Base-by-base conservation (phyloP, 2,113 vertebrate genomes). In the Megaptera novaeangliae region DNA sequence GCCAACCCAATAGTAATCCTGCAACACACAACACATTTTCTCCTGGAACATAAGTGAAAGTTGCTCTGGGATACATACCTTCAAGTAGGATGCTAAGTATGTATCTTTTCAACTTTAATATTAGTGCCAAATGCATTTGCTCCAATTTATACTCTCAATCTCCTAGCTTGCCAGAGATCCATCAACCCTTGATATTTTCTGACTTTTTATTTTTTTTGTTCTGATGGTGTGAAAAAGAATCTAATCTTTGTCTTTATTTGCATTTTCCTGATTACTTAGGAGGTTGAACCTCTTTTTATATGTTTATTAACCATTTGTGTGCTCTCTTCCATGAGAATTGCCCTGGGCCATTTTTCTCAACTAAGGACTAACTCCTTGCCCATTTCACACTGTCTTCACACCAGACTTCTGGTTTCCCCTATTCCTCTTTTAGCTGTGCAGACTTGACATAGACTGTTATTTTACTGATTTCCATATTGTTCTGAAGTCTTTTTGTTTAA, bases 191-290 rank as follows among this genome's bases (percentile, higher is more conserved):
- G 23, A 52, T 95, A 72, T 39, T 81, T 75, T 63, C 77, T 94
- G 81, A 61, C 81, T 75, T 82, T 87, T 94, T 52, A 36, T 63
- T 55, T 91, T 68, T 49, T 80, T 46, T 55, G 27, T 44, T 84
- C 41, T 66, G 46, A 52, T 63, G 2, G 5, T 93, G 20, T 87
- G 57, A 88, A 93, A 68, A 78, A 59, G 12, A 87, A 88, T 46
- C 41, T 88, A 71, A 80, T 72, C 64, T 75, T 90, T 91, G 49
- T 81, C 82, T 91, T 88, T 36, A 49, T 69, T 94, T 94, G 52
- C 59, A 59, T 88, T 91, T 91, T 85, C 8, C 21, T 95, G 27
- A 86, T 95, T 91, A 80, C 17, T 88, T 95, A 59, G 36, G 46
- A 91, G 34, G 23, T 46, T 74, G 66, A 49, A 8, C 3, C 6